Evolutionary conservation across 2,113 vertebrate genomes (phyloP), one percentile per base, ranked within the genome.

Genomic region (Lophotis ruficrista): DNA sequence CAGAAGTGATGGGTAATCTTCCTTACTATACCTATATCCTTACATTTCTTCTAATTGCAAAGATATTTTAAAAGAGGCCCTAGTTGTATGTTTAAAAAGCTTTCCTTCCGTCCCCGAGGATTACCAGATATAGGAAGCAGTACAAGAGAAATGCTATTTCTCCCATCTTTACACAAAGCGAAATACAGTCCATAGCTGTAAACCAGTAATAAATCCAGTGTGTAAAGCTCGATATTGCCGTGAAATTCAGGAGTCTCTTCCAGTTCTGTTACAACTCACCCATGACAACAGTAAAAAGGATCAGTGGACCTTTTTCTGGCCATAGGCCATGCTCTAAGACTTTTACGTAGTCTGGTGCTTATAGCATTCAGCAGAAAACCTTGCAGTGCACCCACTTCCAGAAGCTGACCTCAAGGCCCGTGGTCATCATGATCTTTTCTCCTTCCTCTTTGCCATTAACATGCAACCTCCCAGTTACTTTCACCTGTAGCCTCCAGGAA

Each of bases 81-180:
- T 51, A 60, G 8, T 1, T 87, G 4, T 27, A 60, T n/a, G 33
- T 31, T 89, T 80, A 64, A 48, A 76, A 54, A 12, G 3, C 4
- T 61, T 83, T 16, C 13, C 14, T 72, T 69, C 14, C 17, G 60
- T 66, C 23, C 22, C 20, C 0, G 0, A 18, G 53, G 9, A 43
- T 61, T 78, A 61, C 10, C 30, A 70, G 4, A 7, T 33, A 37
- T 2, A 65, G 27, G 24, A 3, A 35, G 17, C 38, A 21, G 12
- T 70, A 28, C 37, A 57, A 85, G 14, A 73, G 37, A 66, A 53
- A 70, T 54, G 5, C 8, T 87, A 12, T 77, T 81, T 81, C 35
- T 65, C 21, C 10, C 24, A 35, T 31, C 27, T 79, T 85, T 79
- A 47, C 28, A 60, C 31, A 54, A 65, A 80, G 30, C 23, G 54